Base-by-base conservation (phyloP, 2,113 vertebrate species). In the Labrus mixtus region DNA sequence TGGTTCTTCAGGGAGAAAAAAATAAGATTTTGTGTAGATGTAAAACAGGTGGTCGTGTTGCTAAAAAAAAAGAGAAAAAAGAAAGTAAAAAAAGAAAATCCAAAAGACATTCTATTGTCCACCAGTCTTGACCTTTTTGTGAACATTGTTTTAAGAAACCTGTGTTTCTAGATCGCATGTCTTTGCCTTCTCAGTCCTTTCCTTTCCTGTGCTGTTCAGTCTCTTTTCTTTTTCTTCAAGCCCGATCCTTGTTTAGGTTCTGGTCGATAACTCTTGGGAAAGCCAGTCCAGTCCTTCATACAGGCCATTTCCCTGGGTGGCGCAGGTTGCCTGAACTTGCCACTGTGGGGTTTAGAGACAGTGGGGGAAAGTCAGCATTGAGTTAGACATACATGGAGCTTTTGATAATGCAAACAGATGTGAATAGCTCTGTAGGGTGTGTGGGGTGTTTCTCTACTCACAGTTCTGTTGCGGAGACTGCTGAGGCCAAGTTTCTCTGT, bases 201-300 rank as follows among this genome's bases (percentile, higher is more conserved):
- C 56, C 66, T 41, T 51, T 63, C 56, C 46, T 64, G 69, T 67
- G 68, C 16, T 73, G 61, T 66, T 79, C 33, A 50, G 57, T 81
- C 54, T 70, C 72, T 63, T 63, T 51, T 70, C 72, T 63, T 48
- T 25, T 46, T 45, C 41, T 20, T 69, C 62, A 43, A 43, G 48
- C 15, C 15, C 23, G 5, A 37, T 71, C 48, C 46, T 78, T 48
- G 64, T 87, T 33, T 90, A 94, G 25, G 8, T 12, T 48, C 17
- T 48, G 57, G 63, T 91, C 90, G 94, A 95, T 79, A 98, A 94
- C 92, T 97, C 95, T 0, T 92, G 92, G 75, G 96, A 97, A 39
- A 98, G 94, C 97, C 97, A 98, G 87, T 98, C 96, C 67, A 98
- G 95, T 81, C 97, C 97, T 56, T 98, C 96, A 12, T 96, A 97